phyloP scores from a whole-genome alignment of 1,140 invertebrate species.

The Oncopodura yosiiana region DNA sequence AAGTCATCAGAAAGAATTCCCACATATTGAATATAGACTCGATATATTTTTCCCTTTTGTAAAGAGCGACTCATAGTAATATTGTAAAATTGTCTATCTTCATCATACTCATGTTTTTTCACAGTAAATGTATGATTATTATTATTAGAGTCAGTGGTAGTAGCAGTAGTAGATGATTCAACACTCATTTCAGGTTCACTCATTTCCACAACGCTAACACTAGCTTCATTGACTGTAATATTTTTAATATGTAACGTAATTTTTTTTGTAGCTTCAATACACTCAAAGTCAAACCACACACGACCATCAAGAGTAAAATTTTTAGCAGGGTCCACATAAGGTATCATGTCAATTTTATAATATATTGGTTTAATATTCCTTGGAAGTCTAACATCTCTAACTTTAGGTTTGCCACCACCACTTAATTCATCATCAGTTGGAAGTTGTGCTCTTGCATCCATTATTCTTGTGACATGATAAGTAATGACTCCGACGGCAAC shows the following conservation, averaged over 20 bases:
- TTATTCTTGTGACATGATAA: constrained; percentile 11
- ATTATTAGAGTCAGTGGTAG: background rate
- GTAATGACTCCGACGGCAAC: constrained; percentile 25
- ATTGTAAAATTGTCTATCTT: constrained; percentile 32
- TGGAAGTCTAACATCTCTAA: constrained; percentile 54
- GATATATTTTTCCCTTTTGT: constrained; percentile 16
- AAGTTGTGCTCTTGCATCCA: background rate
- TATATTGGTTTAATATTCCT: constrained; percentile 52
- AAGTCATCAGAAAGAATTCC: constrained; percentile 29
- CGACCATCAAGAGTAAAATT: constrained; percentile 69
- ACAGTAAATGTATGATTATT: background rate
- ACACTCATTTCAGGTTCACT: background rate
- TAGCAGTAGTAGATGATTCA: background rate
- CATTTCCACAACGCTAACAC: constrained; percentile 42
- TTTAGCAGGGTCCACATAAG: constrained; percentile 50
- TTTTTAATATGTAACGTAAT: constrained; percentile 66
- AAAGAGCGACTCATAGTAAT: constrained; percentile 14
- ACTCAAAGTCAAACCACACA: constrained; percentile 56
- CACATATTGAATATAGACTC: constrained; percentile 20
- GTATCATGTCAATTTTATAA: constrained; percentile 58
- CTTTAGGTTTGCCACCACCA: constrained; percentile 12
- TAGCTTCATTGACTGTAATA: constrained; percentile 50
- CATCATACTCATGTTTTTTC: constrained; percentile 22
- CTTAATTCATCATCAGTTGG: background rate
- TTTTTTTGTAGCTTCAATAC: constrained; percentile 54